A percentile compares a stretch with the other conserved stretches of the same genome.
These are phyloP conservation scores for Drosophila triauraria DNA, from an alignment of 1,140 invertebrate species.

Conservation along the genomic window DNA sequence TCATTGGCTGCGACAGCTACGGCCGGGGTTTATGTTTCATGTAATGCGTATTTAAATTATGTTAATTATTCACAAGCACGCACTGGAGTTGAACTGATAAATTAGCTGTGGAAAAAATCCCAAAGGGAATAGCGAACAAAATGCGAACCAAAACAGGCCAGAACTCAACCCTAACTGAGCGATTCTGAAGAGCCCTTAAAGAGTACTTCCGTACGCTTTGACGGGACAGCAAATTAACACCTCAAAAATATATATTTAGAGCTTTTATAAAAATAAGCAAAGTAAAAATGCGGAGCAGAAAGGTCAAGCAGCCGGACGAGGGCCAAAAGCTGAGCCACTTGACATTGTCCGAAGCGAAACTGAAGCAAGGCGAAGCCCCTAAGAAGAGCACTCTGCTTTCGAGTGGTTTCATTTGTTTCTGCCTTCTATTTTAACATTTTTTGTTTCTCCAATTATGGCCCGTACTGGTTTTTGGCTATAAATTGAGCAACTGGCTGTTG, in stretches of 20 bases:
- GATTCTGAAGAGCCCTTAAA: slow-evolving; percentile 9
- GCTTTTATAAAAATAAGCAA: slow-evolving; percentile 11
- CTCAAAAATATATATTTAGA: slow-evolving; percentile 56
- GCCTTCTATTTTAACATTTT: slow-evolving; percentile 1
- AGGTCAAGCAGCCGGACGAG: slow-evolving; percentile 63
- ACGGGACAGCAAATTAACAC: slow-evolving; percentile 64
- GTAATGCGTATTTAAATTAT: slow-evolving; percentile 56
- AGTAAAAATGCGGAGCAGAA: slow-evolving; percentile 35
- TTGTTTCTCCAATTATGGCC: slow-evolving; percentile 29
- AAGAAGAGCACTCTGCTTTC: slow-evolving; percentile 37
- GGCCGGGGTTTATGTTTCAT: slow-evolving; percentile 8
- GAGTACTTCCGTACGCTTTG: slow-evolving; percentile 29
- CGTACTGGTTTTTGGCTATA: slow-evolving; percentile 61
- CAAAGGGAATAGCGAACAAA: neutral
- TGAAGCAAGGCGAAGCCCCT: slow-evolving; percentile 50
- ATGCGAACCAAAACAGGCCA: neutral
- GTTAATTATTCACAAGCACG: slow-evolving; percentile 57
- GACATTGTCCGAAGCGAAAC: slow-evolving; percentile 58
- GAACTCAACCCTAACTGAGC: slow-evolving; percentile 22
- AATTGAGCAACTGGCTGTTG: slow-evolving; percentile 49
- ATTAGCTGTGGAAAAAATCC: slow-evolving; percentile 22
- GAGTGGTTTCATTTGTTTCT: slow-evolving; percentile 36
- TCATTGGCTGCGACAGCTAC: slow-evolving; percentile 48
- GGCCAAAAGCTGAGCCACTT: slow-evolving; percentile 49
- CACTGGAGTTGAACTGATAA: slow-evolving; percentile 7